phyloP scores from a whole-genome alignment of 2,113 vertebrate genomes.

The Xenopus laevis region DNA sequence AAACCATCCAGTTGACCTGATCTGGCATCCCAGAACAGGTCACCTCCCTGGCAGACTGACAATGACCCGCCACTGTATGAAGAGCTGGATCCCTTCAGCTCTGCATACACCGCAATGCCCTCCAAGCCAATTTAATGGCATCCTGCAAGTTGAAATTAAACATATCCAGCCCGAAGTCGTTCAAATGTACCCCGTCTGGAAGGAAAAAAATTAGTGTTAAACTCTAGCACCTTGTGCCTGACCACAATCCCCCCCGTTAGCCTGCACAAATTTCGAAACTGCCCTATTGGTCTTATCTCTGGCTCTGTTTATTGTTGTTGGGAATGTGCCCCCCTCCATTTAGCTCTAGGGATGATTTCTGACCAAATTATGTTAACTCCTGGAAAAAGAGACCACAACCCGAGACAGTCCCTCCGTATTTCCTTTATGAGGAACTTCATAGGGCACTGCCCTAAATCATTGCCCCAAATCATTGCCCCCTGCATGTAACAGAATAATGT shows the following conservation, averaged over 20 bases:
- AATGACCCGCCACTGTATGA: too few relatives aligned
- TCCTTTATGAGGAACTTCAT: background rate
- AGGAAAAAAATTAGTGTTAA: background rate
- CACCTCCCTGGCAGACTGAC: too few relatives aligned
- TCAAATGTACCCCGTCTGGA: background rate
- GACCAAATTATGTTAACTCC: background rate
- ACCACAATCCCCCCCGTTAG: background rate
- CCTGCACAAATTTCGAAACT: background rate
- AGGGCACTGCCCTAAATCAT: background rate
- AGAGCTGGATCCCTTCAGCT: background rate
- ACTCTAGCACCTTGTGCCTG: background rate
- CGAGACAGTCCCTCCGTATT: background rate
- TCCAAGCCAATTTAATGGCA: too few relatives aligned
- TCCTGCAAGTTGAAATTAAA: background rate
- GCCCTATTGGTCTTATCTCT: background rate
- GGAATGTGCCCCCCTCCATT: background rate
- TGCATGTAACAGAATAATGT: too few relatives aligned
- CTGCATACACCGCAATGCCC: background rate
- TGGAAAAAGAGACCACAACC: background rate
- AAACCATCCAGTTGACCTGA: too few relatives aligned
- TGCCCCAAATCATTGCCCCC: too few relatives aligned
- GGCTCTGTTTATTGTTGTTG: background rate
- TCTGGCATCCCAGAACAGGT: too few relatives aligned
- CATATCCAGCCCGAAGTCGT: background rate
- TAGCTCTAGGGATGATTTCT: background rate